Evolutionary conservation across 2,797 vertebrate genomes (phyloP).

Genomic region (Syndactyla subalaris): DNA sequence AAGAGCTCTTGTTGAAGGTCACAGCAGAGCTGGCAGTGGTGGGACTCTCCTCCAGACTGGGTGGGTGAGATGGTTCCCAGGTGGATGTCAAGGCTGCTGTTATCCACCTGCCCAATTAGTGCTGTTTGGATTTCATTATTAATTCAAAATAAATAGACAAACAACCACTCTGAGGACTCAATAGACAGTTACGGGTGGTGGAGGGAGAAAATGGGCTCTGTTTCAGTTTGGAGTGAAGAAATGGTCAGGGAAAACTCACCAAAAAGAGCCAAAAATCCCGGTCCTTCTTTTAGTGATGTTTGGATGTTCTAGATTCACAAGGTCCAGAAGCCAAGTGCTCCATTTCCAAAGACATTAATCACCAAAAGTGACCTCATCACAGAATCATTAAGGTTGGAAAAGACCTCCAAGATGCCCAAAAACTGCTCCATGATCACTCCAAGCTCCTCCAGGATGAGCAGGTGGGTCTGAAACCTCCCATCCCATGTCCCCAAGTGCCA

Average conservation of each 20-base stretch:
- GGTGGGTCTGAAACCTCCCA: background rate
- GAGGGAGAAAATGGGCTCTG: background rate
- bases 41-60: background rate
- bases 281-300: background rate
- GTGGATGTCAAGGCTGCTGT: background rate
- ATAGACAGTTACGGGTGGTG: background rate
- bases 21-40: background rate
- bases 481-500: background rate
- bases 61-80: background rate
- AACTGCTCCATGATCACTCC: background rate
- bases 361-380: background rate
- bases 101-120: background rate
- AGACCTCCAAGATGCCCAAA: background rate
- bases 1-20: background rate
- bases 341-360: background rate
- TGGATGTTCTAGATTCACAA: rapidly evolving
- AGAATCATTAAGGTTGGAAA: background rate
- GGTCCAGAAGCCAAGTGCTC: background rate
- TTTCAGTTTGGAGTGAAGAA: background rate
- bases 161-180: background rate
- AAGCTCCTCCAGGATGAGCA: background rate
- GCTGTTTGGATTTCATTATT: background rate
- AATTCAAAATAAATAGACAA: background rate
- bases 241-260: background rate
- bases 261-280: background rate